Evolutionary conservation across 2,888 invertebrate genomes (phyloP), one percentile per base, ranked within the genome.

Genomic region (Gnatocerus cornutus): DNA sequence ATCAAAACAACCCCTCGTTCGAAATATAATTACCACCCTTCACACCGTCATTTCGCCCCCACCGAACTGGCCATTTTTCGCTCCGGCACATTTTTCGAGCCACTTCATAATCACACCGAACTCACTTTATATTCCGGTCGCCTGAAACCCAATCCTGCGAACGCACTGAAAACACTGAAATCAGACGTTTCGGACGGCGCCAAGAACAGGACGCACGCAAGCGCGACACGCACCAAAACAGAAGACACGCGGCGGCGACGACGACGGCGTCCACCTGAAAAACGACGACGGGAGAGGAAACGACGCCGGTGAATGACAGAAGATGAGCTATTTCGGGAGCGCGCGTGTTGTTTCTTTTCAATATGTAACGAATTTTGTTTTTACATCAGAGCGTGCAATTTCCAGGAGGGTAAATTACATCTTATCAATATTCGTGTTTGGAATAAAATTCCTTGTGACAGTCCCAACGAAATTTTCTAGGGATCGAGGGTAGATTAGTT

Each of bases 191-290:
- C 30, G 27, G 63, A 30, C 64, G 46, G 61, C 53, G 56, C 43
- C 53, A 52, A 43, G 27, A 16, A 14, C 10, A 12, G 13, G 39
- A 39, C 65, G 29, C 65, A 66, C 65, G 65, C 65, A 66, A 58
- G 65, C 65, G 65, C 65, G 65, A 45, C 64, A 64, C 53, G 53
- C 64, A 61, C 39, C 43, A 33, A 50, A 61, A 61, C 62, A 52
- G 27, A 58, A 13, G 58, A 52, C 62, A 64, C 64, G 64, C 43
- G 55, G 55, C 21, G 61, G 8, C 58, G 45, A 13, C 37, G 37
- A 7, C 13, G 48, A 1, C 48, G 48, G n/a, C 43, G 43, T 41
- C 13, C 50, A 62, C 62, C 62, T 45, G 55, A 55, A 55, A 59
- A 61, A 61, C 29, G 37, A 48, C 62, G 58, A 14, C 29, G 52